phyloP scores from a whole-genome alignment of 2,888 invertebrate species.

The Apamea epomidion region DNA sequence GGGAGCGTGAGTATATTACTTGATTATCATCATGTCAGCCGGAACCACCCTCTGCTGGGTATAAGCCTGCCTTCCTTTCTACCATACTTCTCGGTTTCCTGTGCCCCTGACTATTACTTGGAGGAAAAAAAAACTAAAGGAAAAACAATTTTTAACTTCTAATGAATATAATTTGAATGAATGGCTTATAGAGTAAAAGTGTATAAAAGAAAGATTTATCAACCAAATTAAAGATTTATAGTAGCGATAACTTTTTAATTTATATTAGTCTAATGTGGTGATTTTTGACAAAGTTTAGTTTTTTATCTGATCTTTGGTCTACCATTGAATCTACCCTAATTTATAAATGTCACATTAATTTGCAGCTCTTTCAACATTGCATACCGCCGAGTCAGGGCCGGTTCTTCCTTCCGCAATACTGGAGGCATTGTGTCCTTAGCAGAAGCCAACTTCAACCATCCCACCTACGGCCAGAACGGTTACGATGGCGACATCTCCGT shows the following conservation, averaged over 20 bases:
- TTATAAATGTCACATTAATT: background rate
- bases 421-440: conserved; percentile 75
- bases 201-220: background rate
- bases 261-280: too few species aligned
- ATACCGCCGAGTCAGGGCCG: conserved; percentile 69
- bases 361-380: conserved; percentile 11
- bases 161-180: background rate
- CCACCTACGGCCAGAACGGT: conserved; percentile 65
- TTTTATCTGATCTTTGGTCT: too few species aligned
- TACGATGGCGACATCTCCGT: conserved; percentile 76
- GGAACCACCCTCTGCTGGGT: background rate
- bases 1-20: conserved; percentile 60
- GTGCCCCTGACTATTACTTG: background rate
- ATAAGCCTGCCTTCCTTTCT: background rate
- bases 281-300: too few species aligned
- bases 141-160: background rate
- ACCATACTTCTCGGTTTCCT: background rate
- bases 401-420: conserved; percentile 73
- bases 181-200: background rate
- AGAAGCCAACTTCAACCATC: conserved; percentile 70
- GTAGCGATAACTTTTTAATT: too few species aligned
- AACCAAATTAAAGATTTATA: too few species aligned
- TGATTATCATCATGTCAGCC: background rate
- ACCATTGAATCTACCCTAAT: background rate
- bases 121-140: too few species aligned